Evolutionary conservation across 2,888 invertebrate genomes (phyloP).

Genomic region (Slavum lentiscoides): DNA sequence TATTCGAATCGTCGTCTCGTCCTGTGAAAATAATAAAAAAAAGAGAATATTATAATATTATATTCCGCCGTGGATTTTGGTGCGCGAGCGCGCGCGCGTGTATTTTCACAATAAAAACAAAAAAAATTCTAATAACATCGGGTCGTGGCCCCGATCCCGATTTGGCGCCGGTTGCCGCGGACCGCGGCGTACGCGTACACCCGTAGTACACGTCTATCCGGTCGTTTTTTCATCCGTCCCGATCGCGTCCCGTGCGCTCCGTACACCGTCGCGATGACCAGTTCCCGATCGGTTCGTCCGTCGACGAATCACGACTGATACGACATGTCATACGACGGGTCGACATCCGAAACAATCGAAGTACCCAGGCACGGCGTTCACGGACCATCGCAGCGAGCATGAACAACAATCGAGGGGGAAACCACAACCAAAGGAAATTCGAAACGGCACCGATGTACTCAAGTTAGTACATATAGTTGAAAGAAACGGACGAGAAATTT

Average conservation of each 20-base stretch:
- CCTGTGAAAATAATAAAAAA: not conserved
- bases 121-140: too few relatives aligned
- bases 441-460: slow-evolving; percentile 12
- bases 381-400: slow-evolving; percentile 27
- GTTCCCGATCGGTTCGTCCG: slow-evolving; percentile 39
- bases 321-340: slow-evolving; percentile 34
- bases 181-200: slow-evolving; percentile 19
- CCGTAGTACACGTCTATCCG: too few relatives aligned
- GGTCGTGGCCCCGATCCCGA: slow-evolving; percentile 51
- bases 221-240: slow-evolving; percentile 43
- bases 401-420: slow-evolving; percentile 18
- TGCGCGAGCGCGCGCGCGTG: slow-evolving; percentile 13
- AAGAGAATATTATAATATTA: not conserved
- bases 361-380: slow-evolving; percentile 38
- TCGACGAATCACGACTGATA: slow-evolving; percentile 50
- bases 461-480: slow-evolving; percentile 25
- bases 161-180: slow-evolving; percentile 44
- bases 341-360: slow-evolving; percentile 26
- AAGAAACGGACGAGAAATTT: too few relatives aligned
- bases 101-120: slow-evolving; percentile 31
- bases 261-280: slow-evolving; percentile 30
- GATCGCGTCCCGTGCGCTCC: slow-evolving; percentile 36
- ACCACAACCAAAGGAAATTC: slow-evolving; percentile 16
- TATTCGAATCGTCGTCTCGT: slow-evolving; percentile 18
- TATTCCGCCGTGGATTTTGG: too few relatives aligned